Percentiles rank a stretch among this genome's conserved stretches.
Conservation (phyloP, 2,113 vertebrate species). For the Myocastor coypus region DNA sequence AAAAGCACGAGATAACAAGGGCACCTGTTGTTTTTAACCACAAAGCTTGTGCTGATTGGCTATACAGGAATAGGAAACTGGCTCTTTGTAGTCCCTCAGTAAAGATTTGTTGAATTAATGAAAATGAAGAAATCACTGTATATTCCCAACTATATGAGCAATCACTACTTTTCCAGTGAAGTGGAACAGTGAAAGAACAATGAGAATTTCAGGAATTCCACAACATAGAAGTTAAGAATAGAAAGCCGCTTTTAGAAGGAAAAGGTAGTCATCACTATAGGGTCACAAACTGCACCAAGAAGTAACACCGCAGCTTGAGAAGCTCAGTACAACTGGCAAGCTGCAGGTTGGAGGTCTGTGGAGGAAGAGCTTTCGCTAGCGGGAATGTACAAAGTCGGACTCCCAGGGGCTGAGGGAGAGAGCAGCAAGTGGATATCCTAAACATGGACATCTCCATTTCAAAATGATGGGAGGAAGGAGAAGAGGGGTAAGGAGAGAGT, state of each 20-base stretch:
- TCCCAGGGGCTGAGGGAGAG: not conserved
- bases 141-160: not conserved
- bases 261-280: not conserved
- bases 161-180: not conserved
- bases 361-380: not conserved
- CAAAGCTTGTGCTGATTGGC: not conserved
- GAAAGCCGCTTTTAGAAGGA: not conserved
- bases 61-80: not conserved
- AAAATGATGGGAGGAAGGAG: not conserved
- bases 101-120: not conserved
- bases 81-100: not conserved
- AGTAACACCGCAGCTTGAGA: not conserved
- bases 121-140: not conserved
- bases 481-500: not conserved
- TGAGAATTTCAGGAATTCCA: not conserved
- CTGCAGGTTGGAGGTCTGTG: not conserved
- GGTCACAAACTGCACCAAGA: not conserved
- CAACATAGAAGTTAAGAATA: not conserved
- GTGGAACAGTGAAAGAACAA: not conserved
- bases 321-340: not conserved
- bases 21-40: not conserved
- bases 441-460: not conserved
- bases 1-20: not conserved
- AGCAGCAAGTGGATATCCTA: not conserved
- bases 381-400: not conserved